phyloP scores from a whole-genome alignment of 2,797 vertebrate genomes.

The Enteromius paludinosus region DNA sequence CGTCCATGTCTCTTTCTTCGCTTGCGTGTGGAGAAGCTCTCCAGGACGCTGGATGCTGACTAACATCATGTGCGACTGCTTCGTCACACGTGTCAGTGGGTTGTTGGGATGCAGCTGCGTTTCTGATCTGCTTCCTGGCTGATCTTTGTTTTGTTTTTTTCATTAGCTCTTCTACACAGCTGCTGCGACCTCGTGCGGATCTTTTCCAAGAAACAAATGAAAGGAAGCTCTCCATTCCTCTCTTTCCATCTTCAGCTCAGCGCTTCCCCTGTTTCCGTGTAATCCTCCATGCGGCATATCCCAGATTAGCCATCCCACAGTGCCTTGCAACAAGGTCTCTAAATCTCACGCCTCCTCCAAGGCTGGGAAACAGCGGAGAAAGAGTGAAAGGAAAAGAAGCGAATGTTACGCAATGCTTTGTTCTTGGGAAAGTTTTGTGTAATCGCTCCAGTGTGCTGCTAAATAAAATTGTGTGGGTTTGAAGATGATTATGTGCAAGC shows the following conservation, averaged over 20 bases:
- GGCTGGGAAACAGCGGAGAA: conserved; percentile 33
- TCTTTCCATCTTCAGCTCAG: conserved; percentile 8
- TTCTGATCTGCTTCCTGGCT: conserved; percentile 20
- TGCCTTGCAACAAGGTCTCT: conserved; percentile 11
- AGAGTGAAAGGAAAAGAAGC: conserved; percentile 60
- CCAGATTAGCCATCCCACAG: conserved; percentile 41
- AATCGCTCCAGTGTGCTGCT: conserved; percentile 51
- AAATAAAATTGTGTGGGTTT: conserved; percentile 52
- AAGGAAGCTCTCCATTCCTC: conserved; percentile 17
- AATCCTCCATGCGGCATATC: conserved; percentile 33
- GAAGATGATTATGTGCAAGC: conserved; percentile 42
- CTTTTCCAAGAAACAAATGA: conserved; percentile 25
- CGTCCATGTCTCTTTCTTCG: conserved; percentile 26
- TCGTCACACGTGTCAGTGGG: conserved; percentile 39
- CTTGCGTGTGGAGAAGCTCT: conserved; percentile 31
- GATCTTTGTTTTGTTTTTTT: conserved; percentile 16
- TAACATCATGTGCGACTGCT: conserved; percentile 38
- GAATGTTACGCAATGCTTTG: conserved; percentile 61
- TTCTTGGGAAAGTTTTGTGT: conserved; percentile 56
- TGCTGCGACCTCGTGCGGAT: not conserved
- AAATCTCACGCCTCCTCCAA: conserved; percentile 44
- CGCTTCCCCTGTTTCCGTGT: conserved; percentile 22
- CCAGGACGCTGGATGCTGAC: conserved; percentile 9
- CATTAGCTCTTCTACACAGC: conserved; percentile 7
- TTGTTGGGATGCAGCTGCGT: conserved; percentile 33